Evolutionary conservation across 2,888 invertebrate species (phyloP).

Genomic region (Eilema griseolum): DNA sequence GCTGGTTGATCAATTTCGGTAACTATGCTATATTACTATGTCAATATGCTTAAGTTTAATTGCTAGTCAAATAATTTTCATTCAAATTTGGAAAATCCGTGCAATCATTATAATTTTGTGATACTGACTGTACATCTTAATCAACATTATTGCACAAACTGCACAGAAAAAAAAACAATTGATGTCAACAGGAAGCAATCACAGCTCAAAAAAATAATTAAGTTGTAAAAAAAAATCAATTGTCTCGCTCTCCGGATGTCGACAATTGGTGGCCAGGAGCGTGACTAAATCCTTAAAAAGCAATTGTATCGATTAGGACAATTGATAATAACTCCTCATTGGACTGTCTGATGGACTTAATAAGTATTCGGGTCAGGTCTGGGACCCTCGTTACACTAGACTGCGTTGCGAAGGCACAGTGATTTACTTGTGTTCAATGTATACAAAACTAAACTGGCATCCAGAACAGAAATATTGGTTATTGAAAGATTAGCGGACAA

Average conservation of each 20-base stretch:
- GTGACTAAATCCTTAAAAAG: constrained; percentile 52
- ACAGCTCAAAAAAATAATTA: constrained; percentile 44
- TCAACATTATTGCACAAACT: constrained; percentile 20
- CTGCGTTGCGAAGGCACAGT: no score
- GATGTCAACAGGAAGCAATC: constrained; percentile 55
- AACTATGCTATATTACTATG: no score
- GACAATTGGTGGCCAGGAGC: constrained; percentile 46
- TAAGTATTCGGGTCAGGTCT: neutral
- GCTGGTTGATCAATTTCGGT: no score
- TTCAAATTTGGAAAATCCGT: no score
- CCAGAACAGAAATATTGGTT: no score
- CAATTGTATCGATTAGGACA: constrained; percentile 44
- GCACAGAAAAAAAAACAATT: constrained; percentile 28
- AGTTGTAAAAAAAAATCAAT: constrained; percentile 47
- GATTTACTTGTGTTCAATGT: no score
- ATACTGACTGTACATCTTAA: neutral
- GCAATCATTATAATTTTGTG: neutral
- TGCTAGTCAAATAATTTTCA: no score
- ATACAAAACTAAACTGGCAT: no score
- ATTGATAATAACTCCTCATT: constrained; percentile 41
- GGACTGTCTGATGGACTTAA: constrained; percentile 27
- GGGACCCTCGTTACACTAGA: neutral
- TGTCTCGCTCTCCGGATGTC: constrained; percentile 55
- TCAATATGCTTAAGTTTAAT: no score
- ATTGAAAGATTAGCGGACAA: no score